These are phyloP conservation scores for Hoplostethus atlanticus DNA, from an alignment of 2,797 vertebrate species.

Conservation along the genomic window DNA sequence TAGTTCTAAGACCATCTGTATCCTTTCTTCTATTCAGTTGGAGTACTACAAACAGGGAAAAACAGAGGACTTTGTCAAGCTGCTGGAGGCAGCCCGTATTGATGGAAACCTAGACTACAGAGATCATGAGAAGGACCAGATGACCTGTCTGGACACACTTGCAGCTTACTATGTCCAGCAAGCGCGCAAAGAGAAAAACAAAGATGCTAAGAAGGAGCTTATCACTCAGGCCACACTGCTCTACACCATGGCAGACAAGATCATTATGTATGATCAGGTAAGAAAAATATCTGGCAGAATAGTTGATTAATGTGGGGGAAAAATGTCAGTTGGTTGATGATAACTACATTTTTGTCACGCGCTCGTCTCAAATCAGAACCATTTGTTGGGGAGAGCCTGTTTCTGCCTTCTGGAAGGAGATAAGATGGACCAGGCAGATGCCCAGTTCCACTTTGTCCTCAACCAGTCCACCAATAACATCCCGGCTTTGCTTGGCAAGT, in stretches of 20 bases:
- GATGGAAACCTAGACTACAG: conserved; percentile 99
- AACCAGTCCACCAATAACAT: conserved; percentile 99
- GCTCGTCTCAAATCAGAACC: conserved; percentile 87
- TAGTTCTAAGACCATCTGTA: background rate
- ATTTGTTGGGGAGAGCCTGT: conserved; percentile 98
- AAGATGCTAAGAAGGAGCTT: conserved; percentile 99
- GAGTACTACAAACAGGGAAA: conserved; percentile 99
- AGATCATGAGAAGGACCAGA: conserved; percentile 99
- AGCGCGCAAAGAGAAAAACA: conserved; percentile 98
- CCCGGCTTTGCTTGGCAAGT: conserved; percentile 94
- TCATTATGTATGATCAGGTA: conserved; percentile 99
- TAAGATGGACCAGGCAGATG: conserved; percentile 99
- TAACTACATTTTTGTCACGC: background rate
- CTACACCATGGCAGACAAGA: conserved; percentile 99
- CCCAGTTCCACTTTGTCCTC: conserved; percentile 98
- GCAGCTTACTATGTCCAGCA: conserved; percentile 99
- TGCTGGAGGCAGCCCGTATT: conserved; percentile 97
- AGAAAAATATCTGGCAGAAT: conserved; percentile 28
- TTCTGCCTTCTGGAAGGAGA: conserved; percentile 99
- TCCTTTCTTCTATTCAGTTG: conserved; percentile 82
- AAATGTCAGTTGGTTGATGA: background rate
- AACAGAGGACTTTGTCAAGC: conserved; percentile 98
- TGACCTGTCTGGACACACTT: conserved; percentile 98
- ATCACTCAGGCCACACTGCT: conserved; percentile 98
- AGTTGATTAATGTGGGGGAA: background rate